Base-by-base conservation (phyloP, 2,113 vertebrate genomes). In the Peromyscus polionotus region DNA sequence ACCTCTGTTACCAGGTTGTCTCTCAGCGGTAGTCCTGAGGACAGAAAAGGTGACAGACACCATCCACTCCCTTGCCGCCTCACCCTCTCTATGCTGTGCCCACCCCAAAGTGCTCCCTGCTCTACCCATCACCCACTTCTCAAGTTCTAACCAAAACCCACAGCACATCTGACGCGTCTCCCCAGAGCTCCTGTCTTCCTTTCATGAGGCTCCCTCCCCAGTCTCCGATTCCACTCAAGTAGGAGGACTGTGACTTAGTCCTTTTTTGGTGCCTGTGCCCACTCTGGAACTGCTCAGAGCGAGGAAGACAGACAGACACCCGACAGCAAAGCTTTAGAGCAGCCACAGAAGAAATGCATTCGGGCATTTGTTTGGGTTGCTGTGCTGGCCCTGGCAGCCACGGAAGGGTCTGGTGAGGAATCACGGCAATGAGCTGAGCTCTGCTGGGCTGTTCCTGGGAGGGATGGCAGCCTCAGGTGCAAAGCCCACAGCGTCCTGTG, bases 21-120 rank as follows among this genome's bases (percentile, higher is more conserved):
- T 16, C 54, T 75, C 51, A 1, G 24, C 39, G 2, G 5, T 36
- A 45, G 61, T 33, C 33, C 65, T 17, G 51, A 31, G 57, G 76
- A 48, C n/a, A n/a, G n/a, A n/a, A n/a, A n/a, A n/a, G n/a, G n/a
- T n/a, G n/a, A n/a, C n/a, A n/a, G n/a, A n/a, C n/a, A 19, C 8
- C 1, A 5, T 36, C n/a, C 5, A 0, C 19, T 57, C 42, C 48
- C 70, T 6, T 22, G 20, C 63, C 31, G 1, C 7, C 10, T 0
- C 7, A 22, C 28, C 20, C 0, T 12, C 7, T 20, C 33, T 26
- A 28, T 2, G 42, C 36, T 39, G 20, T 17, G 11, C 39, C 76
- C 36, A 28, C 11, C 7, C 31, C 2, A 20, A 65, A 13, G n/a
- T 2, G 10, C 31, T 76, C n/a, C 59, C 33, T 85, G 33, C 31